Evolutionary conservation across 2,113 vertebrate species (phyloP).

Genomic region (Nibea coibor): DNA sequence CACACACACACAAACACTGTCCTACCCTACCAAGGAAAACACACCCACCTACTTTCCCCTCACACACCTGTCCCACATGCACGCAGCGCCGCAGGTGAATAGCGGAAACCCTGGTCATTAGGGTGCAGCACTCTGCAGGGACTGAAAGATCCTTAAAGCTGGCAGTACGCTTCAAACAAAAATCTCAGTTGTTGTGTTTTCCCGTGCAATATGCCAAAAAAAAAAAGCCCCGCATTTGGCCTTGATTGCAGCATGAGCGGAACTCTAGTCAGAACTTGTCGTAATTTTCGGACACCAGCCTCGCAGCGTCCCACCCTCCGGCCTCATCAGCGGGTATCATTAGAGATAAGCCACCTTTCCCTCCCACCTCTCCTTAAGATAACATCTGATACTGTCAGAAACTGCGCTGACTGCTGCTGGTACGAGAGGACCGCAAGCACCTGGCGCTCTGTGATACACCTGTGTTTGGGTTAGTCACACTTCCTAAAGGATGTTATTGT

Average conservation of each 20-base stretch:
- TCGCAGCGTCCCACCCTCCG: background rate
- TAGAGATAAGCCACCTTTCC: slow-evolving; percentile 49
- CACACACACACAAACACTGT: background rate
- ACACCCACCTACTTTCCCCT: slow-evolving; percentile 33
- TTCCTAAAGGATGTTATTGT: slow-evolving; percentile 75
- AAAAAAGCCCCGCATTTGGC: slow-evolving; percentile 39
- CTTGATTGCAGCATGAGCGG: background rate
- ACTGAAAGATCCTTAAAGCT: slow-evolving; percentile 27
- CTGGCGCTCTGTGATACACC: slow-evolving; percentile 62
- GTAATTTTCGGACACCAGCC: slow-evolving; percentile 1
- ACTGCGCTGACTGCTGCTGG: slow-evolving; percentile 60
- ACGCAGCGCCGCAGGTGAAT: slow-evolving; percentile 43
- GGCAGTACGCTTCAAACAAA: slow-evolving; percentile 54
- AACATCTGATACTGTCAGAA: slow-evolving; percentile 81
- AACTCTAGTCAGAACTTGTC: slow-evolving; percentile 33
- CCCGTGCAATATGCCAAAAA: background rate
- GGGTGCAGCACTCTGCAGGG: slow-evolving; percentile 6
- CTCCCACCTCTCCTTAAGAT: slow-evolving; percentile 53
- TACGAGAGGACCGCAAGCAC: slow-evolving; percentile 51
- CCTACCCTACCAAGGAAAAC: slow-evolving; percentile 20
- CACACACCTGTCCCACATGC: slow-evolving; percentile 76
- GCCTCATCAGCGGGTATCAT: slow-evolving; percentile 22
- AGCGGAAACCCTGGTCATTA: slow-evolving; percentile 25
- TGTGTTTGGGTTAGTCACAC: slow-evolving; percentile 79
- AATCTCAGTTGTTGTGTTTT: slow-evolving; percentile 11